Percentiles rank a stretch among this genome's conserved stretches.
Conservation (phyloP, 2,888 invertebrate genomes). For the Rotaria socialis region DNA sequence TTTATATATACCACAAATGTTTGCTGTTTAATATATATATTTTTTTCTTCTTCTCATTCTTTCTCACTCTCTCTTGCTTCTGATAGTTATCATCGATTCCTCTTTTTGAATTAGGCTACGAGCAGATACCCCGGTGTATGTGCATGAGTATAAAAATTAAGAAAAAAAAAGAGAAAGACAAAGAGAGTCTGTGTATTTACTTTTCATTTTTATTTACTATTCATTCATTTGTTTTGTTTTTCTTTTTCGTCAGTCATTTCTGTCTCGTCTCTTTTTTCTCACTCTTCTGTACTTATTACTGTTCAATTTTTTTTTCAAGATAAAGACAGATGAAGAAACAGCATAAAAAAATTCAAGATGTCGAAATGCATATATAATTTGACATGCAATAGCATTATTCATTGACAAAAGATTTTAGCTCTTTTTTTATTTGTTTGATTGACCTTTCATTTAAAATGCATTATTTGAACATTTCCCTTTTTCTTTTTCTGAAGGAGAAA, state of each 20-base stretch:
- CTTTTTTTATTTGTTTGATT: neutral
- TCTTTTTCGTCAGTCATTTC: constrained; percentile 19
- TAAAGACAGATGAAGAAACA: neutral
- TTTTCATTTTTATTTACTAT: constrained; percentile 18
- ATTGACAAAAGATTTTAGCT: neutral
- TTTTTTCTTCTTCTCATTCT: neutral
- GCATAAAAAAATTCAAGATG: neutral
- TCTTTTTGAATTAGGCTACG: constrained; percentile 2
- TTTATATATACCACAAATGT: constrained; percentile 24
- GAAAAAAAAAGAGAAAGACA: neutral
- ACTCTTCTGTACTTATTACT: neutral
- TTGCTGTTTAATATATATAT: constrained; percentile 21
- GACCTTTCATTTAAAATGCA: neutral
- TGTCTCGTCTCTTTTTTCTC: neutral
- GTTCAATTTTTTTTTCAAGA: neutral
- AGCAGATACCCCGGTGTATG: constrained; percentile 36
- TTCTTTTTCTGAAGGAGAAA: neutral
- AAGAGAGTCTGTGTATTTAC: neutral
- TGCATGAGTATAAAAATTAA: neutral
- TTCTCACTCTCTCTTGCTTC: neutral
- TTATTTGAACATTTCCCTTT: neutral
- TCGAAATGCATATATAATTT: neutral
- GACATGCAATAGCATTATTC: neutral
- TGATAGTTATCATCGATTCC: neutral
- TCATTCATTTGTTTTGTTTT: neutral